Conservation (phyloP, 1,140 invertebrate species). For the Orius insidiosus region DNA sequence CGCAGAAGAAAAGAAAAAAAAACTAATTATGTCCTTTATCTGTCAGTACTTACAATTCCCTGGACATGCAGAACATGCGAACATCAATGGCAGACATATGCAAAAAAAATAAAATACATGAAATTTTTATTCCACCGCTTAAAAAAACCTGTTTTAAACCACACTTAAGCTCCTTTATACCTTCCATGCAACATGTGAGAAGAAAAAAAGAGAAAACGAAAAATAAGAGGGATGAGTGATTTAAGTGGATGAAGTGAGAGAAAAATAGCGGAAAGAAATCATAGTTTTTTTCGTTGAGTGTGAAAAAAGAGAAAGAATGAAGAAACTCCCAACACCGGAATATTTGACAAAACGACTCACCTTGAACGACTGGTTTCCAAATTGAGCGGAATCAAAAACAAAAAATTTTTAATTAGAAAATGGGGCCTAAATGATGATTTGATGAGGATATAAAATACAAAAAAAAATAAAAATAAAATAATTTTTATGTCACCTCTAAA, state of each 20-base stretch:
- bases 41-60: conserved; percentile 19
- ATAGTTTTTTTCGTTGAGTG: not conserved
- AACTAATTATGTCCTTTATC: not conserved
- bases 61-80: conserved; percentile 19
- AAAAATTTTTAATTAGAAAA: conserved; percentile 9
- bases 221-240: not conserved
- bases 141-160: too few relatives aligned
- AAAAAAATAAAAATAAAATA: not conserved
- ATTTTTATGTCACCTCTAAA: conserved; percentile 49
- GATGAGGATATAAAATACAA: not conserved
- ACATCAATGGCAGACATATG: conserved; percentile 17
- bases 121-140: not conserved
- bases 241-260: not conserved
- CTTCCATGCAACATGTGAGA: too few relatives aligned
- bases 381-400: conserved; percentile 11
- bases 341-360: conserved; percentile 11
- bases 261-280: not conserved
- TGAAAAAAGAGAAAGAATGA: not conserved
- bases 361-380: conserved; percentile 17
- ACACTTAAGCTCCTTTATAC: too few relatives aligned
- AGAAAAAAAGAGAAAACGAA: not conserved
- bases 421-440: too few relatives aligned
- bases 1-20: conserved; percentile 3
- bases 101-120: conserved; percentile 6
- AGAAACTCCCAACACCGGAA: not conserved